These are phyloP conservation scores for Plodia interpunctella DNA, from an alignment of 1,140 invertebrate genomes.

Conservation along the genomic window DNA sequence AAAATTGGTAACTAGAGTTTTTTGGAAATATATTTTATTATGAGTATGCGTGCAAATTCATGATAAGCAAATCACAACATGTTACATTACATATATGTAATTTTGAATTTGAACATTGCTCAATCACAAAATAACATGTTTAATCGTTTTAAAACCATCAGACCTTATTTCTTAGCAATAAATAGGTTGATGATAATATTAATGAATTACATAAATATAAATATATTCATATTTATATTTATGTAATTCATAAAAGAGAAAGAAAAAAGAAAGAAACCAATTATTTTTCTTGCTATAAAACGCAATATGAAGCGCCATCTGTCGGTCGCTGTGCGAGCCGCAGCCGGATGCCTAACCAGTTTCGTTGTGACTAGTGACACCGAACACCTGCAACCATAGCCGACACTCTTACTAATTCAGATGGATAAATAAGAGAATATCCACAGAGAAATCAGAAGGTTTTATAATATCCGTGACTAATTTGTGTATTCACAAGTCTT, in stretches of 20 bases:
- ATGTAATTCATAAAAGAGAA: background rate
- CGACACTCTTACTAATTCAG: constrained; percentile 13
- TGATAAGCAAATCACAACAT: too few species aligned
- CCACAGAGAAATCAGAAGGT: background rate
- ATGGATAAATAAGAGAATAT: background rate
- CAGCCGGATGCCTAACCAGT: constrained; percentile 70
- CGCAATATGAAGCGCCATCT: constrained; percentile 52
- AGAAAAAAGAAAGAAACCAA: background rate
- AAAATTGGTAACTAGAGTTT: background rate
- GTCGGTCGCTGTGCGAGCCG: constrained; percentile 32
- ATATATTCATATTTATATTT: background rate
- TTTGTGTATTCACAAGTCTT: too few species aligned
- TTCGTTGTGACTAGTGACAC: constrained; percentile 59
- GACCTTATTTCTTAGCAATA: too few species aligned
- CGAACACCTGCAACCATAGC: constrained; percentile 61
- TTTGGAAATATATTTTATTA: too few species aligned
- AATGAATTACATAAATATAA: too few species aligned
- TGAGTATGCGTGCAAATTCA: too few species aligned
- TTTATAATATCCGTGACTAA: too few species aligned
- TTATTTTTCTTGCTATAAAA: background rate
- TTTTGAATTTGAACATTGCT: too few species aligned
- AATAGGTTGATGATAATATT: too few species aligned
- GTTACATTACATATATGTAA: too few species aligned
- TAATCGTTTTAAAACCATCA: too few species aligned
- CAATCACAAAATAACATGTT: too few species aligned